Evolutionary conservation across 2,113 vertebrate species (phyloP).

Genomic region (Tichodroma muraria): DNA sequence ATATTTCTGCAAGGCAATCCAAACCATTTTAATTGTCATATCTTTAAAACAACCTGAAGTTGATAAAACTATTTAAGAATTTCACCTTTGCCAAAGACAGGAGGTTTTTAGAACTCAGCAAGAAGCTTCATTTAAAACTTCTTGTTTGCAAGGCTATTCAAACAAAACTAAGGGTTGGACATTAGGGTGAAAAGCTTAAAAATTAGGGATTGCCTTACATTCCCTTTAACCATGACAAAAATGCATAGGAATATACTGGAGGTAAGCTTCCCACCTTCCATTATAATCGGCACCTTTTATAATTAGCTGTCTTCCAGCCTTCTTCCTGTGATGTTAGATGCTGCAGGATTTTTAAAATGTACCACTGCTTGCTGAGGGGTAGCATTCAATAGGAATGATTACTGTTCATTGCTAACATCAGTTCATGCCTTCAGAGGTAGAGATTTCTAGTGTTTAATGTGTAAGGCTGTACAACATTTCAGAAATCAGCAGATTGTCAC

Average conservation of each 20-base stretch:
- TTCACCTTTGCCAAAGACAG: background rate
- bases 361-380: background rate
- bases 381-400: background rate
- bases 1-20: background rate
- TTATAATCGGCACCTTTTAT: background rate
- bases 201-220: background rate
- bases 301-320: background rate
- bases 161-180: background rate
- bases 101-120: background rate
- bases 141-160: background rate
- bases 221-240: background rate
- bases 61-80: background rate
- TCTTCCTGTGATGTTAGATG: background rate
- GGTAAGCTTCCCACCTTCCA: background rate
- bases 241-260: background rate
- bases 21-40: background rate
- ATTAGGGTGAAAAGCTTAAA: background rate
- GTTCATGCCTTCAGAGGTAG: background rate
- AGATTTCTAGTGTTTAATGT: background rate
- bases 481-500: slow-evolving; percentile 25
- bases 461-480: background rate
- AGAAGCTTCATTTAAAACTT: background rate
- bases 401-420: background rate
- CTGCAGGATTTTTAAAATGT: background rate
- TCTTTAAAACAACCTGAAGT: background rate